Evolutionary conservation across 2,888 invertebrate species (phyloP), one percentile per base, ranked within the genome.

Genomic region (Plagiodera versicolora): DNA sequence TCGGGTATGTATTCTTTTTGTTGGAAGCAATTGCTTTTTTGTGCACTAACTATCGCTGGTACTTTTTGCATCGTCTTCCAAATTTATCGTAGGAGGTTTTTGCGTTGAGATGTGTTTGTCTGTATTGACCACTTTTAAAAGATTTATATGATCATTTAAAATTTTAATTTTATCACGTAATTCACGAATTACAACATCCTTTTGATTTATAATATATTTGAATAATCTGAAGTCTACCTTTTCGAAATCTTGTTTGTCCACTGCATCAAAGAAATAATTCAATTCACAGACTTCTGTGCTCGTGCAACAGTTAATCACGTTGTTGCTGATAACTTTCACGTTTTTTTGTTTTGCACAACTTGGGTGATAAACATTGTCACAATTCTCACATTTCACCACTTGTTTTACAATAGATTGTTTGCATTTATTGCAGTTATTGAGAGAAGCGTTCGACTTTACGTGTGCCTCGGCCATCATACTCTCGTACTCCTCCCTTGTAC

Each of bases 331-430:
- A 14, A 49, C 49, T 24, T 49, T 49, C 28, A 49, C 49, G 14
- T 49, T 49, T 49, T 49, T 49, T 49, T 49, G 49, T 28, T 49
- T 49, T 49, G 49, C 49, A 49, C 49, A 49, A 49, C 49, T 20
- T 48, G 48, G 48, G 48, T 48, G 48, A 48, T 48, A 48, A 10
- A 48, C 48, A 19, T 28, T 28, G 28, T 48, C 48, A 48, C 48
- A 48, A 17, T 48, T 48, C 6, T 46, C 46, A 46, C 46, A 46
- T 46, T 19, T 8, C 10, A 46, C 18, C 18, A 48, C 20, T 48
- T 48, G 48, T 48, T 48, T 48, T 11, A 48, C 48, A 9, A 49
- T 49, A 28, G 49, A 49, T 14, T 28, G 49, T 28, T 49, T 28
- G 49, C 49, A 49, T 49, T 49, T 49, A 49, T 49, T 49, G 49